Evolutionary conservation across 2,888 invertebrate genomes (phyloP), one percentile per base, ranked within the genome.

Genomic region (Thecophora atra): DNA sequence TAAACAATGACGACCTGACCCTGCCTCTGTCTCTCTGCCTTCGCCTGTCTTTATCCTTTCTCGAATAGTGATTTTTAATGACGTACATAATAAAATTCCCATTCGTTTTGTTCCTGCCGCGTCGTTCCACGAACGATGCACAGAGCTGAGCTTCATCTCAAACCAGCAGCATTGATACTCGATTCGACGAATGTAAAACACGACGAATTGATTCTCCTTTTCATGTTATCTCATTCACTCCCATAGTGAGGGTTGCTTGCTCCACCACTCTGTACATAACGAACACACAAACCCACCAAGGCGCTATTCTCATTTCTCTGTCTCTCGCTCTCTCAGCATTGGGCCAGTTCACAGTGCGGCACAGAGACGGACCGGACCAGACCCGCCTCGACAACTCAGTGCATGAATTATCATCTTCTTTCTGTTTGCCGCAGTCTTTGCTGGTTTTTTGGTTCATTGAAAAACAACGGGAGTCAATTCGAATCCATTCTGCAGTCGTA

Each of bases 81-180:
- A 84, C 84, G 84, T 81, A 84, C 84, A 83, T 84, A 84, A 83
- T 83, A 83, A 83, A 83, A 84, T 81, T 84, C 80, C 83, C 83
- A 84, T 84, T 83, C 83, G 80, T 84, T 83, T 82, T 82, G 82
- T 82, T 79, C 81, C 83, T 79, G 80, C 84, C 84, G 81, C 30
- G 58, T 3, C 58, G 52, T 58, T 63, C 52, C 63, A 17, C 2
- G 24, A n/a, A 24, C 24, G 19, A 56, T 56, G 7, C 44, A 13
- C 8, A 11, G 44, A 44, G 44, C 13, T 5, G 1, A 15, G 13
- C 47, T 47, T 11, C 47, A n/a, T 47, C 47, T 5, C 17, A 47
- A 11, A 5, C 47, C 47, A 5, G n/a, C 47, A 15, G 47, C 47
- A 2, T 4, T 37, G 37, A 21, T 15, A 21, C 13, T 4, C 37